phyloP scores from a whole-genome alignment of 2,797 vertebrate species.

The Neomorphus geoffroyi region DNA sequence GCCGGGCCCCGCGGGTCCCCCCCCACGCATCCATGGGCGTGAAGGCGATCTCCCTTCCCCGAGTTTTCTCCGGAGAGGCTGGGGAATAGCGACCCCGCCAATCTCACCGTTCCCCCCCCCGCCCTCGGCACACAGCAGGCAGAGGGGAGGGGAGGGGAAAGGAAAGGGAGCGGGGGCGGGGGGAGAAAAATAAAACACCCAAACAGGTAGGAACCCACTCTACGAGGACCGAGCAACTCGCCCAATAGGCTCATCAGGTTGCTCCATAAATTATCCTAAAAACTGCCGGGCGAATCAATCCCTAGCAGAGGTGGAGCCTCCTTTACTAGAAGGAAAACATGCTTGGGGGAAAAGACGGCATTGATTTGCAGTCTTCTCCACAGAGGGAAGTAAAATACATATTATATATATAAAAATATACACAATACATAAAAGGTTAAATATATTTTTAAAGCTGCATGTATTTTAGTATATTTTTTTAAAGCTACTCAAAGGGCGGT shows the following conservation, averaged over 20 bases:
- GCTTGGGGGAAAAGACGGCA: constrained; percentile 21
- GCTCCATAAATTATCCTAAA: constrained; percentile 68
- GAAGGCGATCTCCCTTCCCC: background rate
- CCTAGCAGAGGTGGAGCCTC: constrained; percentile 64
- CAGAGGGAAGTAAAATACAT: background rate
- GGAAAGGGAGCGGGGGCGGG: too few species aligned
- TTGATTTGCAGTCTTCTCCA: background rate
- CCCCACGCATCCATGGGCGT: constrained; percentile 67
- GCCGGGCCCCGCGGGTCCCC: constrained; percentile 34
- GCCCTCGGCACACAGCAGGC: background rate
- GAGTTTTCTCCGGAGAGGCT: constrained; percentile 8
- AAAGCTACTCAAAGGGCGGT: background rate
- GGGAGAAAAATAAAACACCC: constrained; percentile 3
- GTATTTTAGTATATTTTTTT: background rate
- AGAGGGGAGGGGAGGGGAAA: background rate
- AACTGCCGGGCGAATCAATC: constrained; percentile 65
- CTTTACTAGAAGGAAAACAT: constrained; percentile 71
- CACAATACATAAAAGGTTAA: background rate
- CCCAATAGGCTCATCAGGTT: constrained; percentile 71
- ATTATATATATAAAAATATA: background rate
- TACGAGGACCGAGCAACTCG: background rate
- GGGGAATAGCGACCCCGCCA: background rate
- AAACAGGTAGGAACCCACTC: constrained; percentile 73
- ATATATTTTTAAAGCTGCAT: background rate
- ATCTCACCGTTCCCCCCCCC: background rate